A percentile compares a stretch with the other conserved stretches of the same genome.
Evolutionary conservation across 2,797 vertebrate genomes (phyloP).

Genomic region (Cirrhinus mrigala): DNA sequence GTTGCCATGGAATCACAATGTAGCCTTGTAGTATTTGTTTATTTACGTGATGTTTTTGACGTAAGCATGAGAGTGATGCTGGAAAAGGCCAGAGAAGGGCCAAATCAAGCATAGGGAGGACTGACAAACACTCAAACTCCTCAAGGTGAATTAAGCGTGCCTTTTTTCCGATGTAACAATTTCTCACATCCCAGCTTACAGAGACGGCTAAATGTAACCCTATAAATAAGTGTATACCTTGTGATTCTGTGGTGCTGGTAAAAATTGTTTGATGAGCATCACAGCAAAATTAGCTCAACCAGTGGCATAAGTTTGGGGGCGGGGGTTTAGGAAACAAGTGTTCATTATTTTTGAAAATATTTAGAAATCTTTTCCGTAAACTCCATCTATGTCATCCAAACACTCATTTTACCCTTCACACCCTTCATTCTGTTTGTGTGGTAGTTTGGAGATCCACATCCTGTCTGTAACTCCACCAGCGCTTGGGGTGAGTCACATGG

Average conservation of each 20-base stretch:
- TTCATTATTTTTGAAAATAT: not conserved
- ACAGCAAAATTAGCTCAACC: not conserved
- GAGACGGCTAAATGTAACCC: not conserved
- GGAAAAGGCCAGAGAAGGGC: constrained; percentile 19
- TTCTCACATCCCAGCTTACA: not conserved
- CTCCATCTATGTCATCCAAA: not conserved
- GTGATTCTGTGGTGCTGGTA: not conserved
- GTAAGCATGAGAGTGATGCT: constrained; percentile 46
- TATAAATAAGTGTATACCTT: not conserved
- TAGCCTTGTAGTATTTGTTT: constrained; percentile 50
- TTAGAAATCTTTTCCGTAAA: not conserved
- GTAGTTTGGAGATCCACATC: constrained; percentile 32
- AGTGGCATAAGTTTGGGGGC: not conserved
- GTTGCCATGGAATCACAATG: constrained; percentile 58
- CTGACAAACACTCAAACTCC: not conserved
- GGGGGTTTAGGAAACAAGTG: not conserved
- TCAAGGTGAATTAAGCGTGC: not conserved
- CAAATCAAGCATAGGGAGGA: not conserved
- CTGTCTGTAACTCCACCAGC: constrained; percentile 54
- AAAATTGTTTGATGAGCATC: not conserved
- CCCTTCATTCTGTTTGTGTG: not conserved
- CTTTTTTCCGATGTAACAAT: not conserved
- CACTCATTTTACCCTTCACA: not conserved
- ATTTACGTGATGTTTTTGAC: constrained; percentile 55
- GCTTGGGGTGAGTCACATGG: constrained; percentile 70